Evolutionary conservation across 2,888 invertebrate species (phyloP).

Genomic region (Lapara coniferarum): DNA sequence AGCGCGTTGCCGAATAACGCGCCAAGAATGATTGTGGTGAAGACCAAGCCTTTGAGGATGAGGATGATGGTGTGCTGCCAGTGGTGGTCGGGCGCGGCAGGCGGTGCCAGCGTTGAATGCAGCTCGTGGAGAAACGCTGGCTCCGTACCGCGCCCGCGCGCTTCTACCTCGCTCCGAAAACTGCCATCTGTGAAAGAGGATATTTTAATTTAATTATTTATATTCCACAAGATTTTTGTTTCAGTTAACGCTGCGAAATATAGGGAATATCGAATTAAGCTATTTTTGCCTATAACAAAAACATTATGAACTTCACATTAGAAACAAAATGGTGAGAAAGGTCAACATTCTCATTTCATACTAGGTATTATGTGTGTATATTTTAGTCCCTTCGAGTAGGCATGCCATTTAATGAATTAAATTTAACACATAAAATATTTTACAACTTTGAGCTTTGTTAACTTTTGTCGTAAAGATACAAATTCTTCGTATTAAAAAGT

Average conservation of each 20-base stretch:
- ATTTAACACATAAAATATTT: slow-evolving; percentile 4
- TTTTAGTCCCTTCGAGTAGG: not conserved
- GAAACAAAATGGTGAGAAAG: not conserved
- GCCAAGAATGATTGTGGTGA: slow-evolving; percentile 93
- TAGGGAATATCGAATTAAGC: not conserved
- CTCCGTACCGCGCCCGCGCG: slow-evolving; percentile 80
- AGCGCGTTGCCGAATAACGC: slow-evolving; percentile 96
- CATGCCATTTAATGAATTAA: not conserved
- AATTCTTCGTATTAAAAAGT: slow-evolving; percentile 13
- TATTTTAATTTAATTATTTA: too few relatives aligned
- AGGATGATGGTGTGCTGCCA: slow-evolving; percentile 81
- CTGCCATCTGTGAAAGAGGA: slow-evolving; percentile 64
- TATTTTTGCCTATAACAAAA: not conserved
- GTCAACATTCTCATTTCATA: not conserved
- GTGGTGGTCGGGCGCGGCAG: slow-evolving; percentile 74
- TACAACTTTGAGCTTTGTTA: not conserved
- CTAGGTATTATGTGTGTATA: not conserved
- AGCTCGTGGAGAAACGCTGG: slow-evolving; percentile 74
- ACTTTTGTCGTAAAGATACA: slow-evolving; percentile 17
- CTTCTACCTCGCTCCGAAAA: slow-evolving; percentile 74
- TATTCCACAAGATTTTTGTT: too few relatives aligned
- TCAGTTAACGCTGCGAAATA: too few relatives aligned
- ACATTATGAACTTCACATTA: not conserved
- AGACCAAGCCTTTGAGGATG: slow-evolving; percentile 89
- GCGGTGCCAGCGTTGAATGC: slow-evolving; percentile 78